phyloP scores from a whole-genome alignment of 2,888 invertebrate genomes.

The Tuberolachnus salignus region DNA sequence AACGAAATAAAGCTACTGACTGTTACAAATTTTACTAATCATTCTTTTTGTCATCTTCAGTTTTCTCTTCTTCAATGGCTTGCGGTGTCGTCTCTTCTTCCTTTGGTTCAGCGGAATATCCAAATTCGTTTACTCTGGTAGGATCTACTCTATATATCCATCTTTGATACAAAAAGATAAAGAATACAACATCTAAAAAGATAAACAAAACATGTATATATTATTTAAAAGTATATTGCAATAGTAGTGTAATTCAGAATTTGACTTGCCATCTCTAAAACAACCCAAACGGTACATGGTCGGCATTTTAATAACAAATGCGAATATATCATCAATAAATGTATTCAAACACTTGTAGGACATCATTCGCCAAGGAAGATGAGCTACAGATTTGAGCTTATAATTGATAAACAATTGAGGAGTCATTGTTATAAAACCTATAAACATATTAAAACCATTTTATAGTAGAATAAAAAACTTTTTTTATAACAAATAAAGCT shows the following conservation, averaged over 20 bases:
- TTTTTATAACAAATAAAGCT: constrained; percentile 57
- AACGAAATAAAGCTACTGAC: constrained; percentile 31
- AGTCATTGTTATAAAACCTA: constrained; percentile 99
- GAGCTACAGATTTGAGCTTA: constrained; percentile 98
- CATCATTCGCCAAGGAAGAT: constrained; percentile 99
- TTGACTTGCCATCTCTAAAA: constrained; percentile 84
- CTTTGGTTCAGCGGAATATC: constrained; percentile 82
- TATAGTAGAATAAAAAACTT: not conserved
- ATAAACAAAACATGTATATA: not conserved
- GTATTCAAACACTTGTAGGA: constrained; percentile 99
- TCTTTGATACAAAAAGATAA: constrained; percentile 97
- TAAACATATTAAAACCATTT: constrained; percentile 56
- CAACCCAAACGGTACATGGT: constrained; percentile 97
- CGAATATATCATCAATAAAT: constrained; percentile 99
- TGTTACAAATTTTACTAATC: constrained; percentile 35
- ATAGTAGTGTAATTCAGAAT: not conserved
- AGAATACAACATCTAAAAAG: constrained; percentile 92
- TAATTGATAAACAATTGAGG: constrained; percentile 99
- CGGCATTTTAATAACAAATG: constrained; percentile 99
- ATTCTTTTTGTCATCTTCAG: constrained; percentile 52
- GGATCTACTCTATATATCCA: constrained; percentile 98
- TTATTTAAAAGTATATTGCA: not conserved
- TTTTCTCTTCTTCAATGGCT: constrained; percentile 40
- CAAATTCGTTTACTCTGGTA: constrained; percentile 94
- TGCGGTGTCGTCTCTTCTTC: constrained; percentile 24